A percentile compares a stretch with the other conserved stretches of the same genome.
phyloP scores from a whole-genome alignment of 2,797 vertebrate species.

The Discoglossus pictus region DNA sequence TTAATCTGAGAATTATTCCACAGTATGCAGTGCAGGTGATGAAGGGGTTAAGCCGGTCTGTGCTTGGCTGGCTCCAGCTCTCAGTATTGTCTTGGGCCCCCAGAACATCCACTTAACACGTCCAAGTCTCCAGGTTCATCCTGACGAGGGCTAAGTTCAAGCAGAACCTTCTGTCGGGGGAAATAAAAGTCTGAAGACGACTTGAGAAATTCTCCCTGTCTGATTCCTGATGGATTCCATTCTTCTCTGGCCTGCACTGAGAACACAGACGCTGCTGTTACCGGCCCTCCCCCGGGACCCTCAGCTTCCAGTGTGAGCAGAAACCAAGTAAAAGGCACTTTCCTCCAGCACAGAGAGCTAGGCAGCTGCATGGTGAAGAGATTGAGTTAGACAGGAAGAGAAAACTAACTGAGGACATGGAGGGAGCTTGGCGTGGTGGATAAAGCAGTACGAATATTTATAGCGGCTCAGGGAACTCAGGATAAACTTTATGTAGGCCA shows the following conservation, averaged over 20 bases:
- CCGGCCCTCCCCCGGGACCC: slow-evolving; percentile 4
- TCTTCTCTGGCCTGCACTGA: slow-evolving; percentile 2
- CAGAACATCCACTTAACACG: slow-evolving; percentile 35
- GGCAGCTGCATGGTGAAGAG: neutral
- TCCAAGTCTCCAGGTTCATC: slow-evolving; percentile 23
- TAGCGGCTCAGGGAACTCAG: neutral
- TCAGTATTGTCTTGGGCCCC: slow-evolving; percentile 5
- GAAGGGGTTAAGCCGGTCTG: slow-evolving; percentile 5
- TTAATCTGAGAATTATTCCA: too few species aligned
- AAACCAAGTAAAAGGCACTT: slow-evolving; percentile 5
- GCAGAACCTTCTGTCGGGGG: slow-evolving; percentile 12
- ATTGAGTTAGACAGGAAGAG: slow-evolving; percentile 1
- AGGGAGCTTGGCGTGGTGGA: neutral
- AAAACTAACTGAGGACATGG: neutral
- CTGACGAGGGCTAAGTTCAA: slow-evolving; percentile 24
- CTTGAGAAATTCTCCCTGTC: slow-evolving; percentile 1
- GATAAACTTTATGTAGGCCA: neutral
- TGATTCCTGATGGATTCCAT: slow-evolving; percentile 23
- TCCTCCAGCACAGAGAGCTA: neutral
- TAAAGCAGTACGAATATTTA: slow-evolving; percentile 3
- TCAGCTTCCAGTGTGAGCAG: slow-evolving; percentile 2
- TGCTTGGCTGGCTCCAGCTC: neutral
- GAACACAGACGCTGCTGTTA: slow-evolving; percentile 22
- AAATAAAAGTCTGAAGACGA: slow-evolving; percentile 5
- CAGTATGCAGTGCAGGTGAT: too few species aligned